Conservation (phyloP, 1,140 invertebrate species). For the Pogonomyrmex barbatus region DNA sequence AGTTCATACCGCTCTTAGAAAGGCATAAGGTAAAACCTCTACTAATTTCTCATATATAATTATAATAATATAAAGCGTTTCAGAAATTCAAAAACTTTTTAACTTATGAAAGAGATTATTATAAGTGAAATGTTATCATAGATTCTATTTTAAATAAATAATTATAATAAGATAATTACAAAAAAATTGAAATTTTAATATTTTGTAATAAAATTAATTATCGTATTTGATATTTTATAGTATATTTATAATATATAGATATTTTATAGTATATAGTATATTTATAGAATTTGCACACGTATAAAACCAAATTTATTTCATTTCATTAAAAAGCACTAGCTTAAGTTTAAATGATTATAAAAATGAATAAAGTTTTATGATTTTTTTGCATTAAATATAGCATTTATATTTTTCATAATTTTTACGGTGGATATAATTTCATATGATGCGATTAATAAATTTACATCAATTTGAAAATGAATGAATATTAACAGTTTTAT, state of each 20-base stretch:
- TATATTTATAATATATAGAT: too few species aligned
- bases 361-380: too few species aligned
- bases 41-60: neutral
- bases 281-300: too few species aligned
- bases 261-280: too few species aligned
- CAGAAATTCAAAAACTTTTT: neutral
- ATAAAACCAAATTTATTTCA: too few species aligned
- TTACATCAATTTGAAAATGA: neutral
- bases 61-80: neutral
- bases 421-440: neutral
- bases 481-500: neutral
- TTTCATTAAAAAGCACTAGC: too few species aligned
- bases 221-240: too few species aligned
- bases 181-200: too few species aligned
- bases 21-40: constrained; percentile 88
- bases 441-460: neutral
- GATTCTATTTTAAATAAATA: constrained; percentile 1
- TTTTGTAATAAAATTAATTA: too few species aligned
- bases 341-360: too few species aligned
- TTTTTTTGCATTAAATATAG: too few species aligned
- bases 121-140: neutral
- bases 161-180: neutral
- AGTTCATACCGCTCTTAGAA: constrained; percentile 89
- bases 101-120: neutral
- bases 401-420: too few species aligned